A percentile compares a stretch with the other conserved stretches of the same genome.
phyloP scores from a whole-genome alignment of 37 sponge, comb jelly and placozoan genomes.

The Diacarnus erythraeanus region DNA sequence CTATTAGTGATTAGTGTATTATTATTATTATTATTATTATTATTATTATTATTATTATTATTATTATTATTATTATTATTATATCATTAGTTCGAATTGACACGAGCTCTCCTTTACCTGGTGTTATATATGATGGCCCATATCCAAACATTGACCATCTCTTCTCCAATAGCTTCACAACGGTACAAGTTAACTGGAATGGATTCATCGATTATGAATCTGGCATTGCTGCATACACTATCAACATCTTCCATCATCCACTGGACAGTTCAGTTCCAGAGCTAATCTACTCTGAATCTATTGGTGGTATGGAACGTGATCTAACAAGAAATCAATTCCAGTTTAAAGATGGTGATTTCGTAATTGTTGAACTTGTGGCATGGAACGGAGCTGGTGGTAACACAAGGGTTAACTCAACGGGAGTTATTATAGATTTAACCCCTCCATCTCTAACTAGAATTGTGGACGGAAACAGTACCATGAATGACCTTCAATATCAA shows the following conservation, averaged over 20 bases:
- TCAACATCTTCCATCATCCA: slow-evolving; percentile 20
- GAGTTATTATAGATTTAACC: slow-evolving; percentile 53
- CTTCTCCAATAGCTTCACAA: slow-evolving; percentile 53
- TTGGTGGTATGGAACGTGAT: slow-evolving; percentile 3
- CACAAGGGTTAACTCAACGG: slow-evolving; percentile 29
- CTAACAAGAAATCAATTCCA: slow-evolving; percentile 31
- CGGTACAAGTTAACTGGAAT: slow-evolving; percentile 55
- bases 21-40: too few species aligned
- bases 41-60: too few species aligned
- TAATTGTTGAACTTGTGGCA: slow-evolving; percentile 41
- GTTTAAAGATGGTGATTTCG: slow-evolving; percentile 51
- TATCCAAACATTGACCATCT: not conserved
- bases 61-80: not conserved
- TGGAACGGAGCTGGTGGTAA: slow-evolving; percentile 63
- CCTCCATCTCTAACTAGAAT: slow-evolving; percentile 55
- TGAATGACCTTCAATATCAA: slow-evolving; percentile 31
- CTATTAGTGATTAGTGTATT: too few species aligned
- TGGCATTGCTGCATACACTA: slow-evolving; percentile 55
- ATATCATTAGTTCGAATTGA: slow-evolving; percentile 63
- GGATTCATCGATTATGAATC: slow-evolving; percentile 74
- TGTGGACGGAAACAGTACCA: slow-evolving; percentile 27
- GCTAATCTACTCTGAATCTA: not conserved
- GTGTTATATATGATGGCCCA: slow-evolving; percentile 57
- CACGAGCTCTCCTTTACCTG: slow-evolving; percentile 53
- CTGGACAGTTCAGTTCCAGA: not conserved